These are phyloP conservation scores for Chanos chanos DNA, from an alignment of 2,797 vertebrate genomes.

Conservation along the genomic window DNA sequence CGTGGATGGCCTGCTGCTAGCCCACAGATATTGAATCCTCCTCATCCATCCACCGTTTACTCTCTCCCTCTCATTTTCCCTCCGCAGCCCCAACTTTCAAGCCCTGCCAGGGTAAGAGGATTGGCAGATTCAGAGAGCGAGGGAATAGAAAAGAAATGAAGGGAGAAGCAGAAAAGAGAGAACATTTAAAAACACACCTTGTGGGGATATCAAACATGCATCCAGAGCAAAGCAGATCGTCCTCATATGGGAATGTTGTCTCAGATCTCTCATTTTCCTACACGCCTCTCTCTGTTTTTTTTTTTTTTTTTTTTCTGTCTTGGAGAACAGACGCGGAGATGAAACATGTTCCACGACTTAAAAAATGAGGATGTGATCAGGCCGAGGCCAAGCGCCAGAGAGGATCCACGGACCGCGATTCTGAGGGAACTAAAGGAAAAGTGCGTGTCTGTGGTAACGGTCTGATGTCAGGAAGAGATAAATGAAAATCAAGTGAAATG, in stretches of 20 bases:
- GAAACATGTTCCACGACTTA: constrained; percentile 25
- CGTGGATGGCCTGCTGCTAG: constrained; percentile 63
- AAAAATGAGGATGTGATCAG: constrained; percentile 39
- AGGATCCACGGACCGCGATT: constrained; percentile 38
- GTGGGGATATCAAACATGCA: constrained; percentile 49
- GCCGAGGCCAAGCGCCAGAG: constrained; percentile 43
- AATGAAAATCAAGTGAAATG: constrained; percentile 9
- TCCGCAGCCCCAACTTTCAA: constrained; percentile 63
- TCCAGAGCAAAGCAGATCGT: neutral
- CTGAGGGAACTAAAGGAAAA: constrained; percentile 37
- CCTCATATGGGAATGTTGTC: constrained; percentile 2
- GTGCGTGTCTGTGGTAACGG: constrained; percentile 25
- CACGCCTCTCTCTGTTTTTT: constrained; percentile 44
- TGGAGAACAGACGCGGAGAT: constrained; percentile 43
- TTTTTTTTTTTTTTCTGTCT: constrained; percentile 34
- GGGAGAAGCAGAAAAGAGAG: constrained; percentile 17
- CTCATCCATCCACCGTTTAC: constrained; percentile 50
- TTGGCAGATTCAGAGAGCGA: constrained; percentile 32
- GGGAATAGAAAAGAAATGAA: constrained; percentile 27
- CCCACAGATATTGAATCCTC: constrained; percentile 71
- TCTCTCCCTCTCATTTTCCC: constrained; percentile 51
- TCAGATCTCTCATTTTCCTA: constrained; percentile 38
- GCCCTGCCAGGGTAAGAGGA: constrained; percentile 63
- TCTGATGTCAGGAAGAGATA: constrained; percentile 36
- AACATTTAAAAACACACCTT: constrained; percentile 44